Evolutionary conservation across 2,113 vertebrate species (phyloP).

Genomic region (Pavo muticus): DNA sequence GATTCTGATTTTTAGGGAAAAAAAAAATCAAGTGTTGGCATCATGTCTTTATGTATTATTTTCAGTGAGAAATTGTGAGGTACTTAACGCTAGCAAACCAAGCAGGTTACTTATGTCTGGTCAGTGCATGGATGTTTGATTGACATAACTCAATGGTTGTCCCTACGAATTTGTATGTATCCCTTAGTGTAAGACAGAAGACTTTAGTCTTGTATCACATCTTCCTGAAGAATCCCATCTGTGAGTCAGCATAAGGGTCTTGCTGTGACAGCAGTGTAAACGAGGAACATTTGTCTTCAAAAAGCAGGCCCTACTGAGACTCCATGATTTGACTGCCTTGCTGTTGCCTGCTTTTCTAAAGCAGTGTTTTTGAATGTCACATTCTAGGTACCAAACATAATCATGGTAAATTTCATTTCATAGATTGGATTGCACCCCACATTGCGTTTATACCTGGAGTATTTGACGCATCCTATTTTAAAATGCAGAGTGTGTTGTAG

Average conservation of each 20-base stretch:
- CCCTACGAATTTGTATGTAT: accelerated
- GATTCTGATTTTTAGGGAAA: neutral
- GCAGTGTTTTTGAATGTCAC: neutral
- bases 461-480: neutral
- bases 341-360: neutral
- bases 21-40: neutral
- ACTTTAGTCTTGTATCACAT: neutral
- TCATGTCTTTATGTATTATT: neutral
- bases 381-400: neutral
- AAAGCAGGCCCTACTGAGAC: neutral
- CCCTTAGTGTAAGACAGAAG: neutral
- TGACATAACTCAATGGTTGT: accelerated
- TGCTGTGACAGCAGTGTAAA: neutral
- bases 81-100: neutral
- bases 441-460: neutral
- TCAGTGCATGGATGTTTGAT: neutral
- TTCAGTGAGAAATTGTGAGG: neutral
- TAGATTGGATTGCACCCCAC: neutral
- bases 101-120: no score
- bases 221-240: neutral
- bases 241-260: neutral
- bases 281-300: neutral
- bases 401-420: neutral
- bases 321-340: neutral
- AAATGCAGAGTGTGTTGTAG: neutral